A percentile compares a stretch with the other conserved stretches of the same genome.
These are phyloP conservation scores for Euphonia xanthogaster DNA, from an alignment of 2,797 vertebrate genomes.

Conservation along the genomic window DNA sequence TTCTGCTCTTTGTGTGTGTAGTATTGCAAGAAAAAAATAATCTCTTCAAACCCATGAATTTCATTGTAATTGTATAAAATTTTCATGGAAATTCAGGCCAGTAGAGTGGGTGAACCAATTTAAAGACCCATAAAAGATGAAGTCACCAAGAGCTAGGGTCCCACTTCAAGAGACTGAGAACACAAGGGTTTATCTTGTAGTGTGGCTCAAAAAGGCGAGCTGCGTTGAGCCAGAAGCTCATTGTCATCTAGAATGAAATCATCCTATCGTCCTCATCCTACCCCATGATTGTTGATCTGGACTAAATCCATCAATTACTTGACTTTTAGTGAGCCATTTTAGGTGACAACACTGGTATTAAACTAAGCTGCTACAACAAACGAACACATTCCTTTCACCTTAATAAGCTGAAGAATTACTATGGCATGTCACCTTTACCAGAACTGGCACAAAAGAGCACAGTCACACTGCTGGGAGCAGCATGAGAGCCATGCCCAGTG, in stretches of 20 bases:
- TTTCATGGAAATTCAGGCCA: background rate
- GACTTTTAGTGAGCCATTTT: background rate
- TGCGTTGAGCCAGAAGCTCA: background rate
- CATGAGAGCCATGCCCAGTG: background rate
- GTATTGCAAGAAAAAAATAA: background rate
- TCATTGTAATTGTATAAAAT: background rate
- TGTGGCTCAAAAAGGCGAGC: fast-evolving
- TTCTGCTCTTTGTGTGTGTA: background rate
- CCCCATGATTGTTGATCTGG: background rate
- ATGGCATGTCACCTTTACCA: background rate
- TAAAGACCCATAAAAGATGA: background rate
- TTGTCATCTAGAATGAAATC: background rate
- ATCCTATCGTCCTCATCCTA: background rate
- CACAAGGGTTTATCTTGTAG: background rate
- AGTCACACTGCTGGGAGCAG: background rate
- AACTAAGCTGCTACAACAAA: background rate
- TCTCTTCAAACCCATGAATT: background rate
- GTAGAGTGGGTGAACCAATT: background rate
- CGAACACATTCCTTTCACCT: background rate
- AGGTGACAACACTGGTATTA: background rate
- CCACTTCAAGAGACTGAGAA: background rate
- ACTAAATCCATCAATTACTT: background rate
- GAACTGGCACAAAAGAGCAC: background rate
- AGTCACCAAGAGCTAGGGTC: background rate
- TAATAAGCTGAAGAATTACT: background rate